Evolutionary conservation across 2,888 invertebrate genomes (phyloP).

Genomic region (Eristalinus aeneus): DNA sequence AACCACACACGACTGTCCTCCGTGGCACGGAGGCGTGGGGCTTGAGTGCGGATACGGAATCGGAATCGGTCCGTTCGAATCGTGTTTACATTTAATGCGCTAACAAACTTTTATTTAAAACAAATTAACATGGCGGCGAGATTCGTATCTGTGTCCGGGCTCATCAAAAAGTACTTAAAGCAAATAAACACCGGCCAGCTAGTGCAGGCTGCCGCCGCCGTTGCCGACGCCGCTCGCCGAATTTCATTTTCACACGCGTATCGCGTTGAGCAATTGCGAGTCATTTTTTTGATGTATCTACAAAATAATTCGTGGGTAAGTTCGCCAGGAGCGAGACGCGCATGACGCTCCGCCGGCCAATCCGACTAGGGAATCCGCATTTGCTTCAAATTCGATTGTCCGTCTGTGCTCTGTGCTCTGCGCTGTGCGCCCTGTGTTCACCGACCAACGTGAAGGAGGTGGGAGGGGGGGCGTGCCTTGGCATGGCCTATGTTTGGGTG

Average conservation of each 20-base stretch:
- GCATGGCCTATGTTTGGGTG: neutral
- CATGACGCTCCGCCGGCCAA: constrained; percentile 44
- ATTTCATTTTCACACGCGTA: constrained; percentile 34
- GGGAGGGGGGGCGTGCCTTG: neutral
- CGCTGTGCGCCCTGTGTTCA: neutral
- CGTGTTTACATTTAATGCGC: constrained; percentile 38
- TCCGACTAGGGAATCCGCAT: neutral
- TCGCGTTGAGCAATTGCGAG: neutral
- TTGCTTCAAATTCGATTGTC: too few relatives aligned
- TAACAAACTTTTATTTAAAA: neutral
- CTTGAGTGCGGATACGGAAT: neutral
- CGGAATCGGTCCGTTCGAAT: neutral
- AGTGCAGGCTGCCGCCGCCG: constrained; percentile 15
- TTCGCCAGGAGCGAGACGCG: neutral
- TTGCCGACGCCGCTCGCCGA: neutral
- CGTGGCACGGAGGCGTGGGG: neutral
- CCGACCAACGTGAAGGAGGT: neutral
- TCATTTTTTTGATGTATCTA: neutral
- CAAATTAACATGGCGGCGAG: neutral
- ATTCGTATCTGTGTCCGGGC: neutral
- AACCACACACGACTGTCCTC: constrained; percentile 42
- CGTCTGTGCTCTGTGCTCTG: neutral
- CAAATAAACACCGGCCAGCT: neutral
- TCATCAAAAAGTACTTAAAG: constrained; percentile 4
- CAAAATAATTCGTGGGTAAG: neutral